These are phyloP conservation scores for Hypotaenidia okinawae DNA, from an alignment of 2,797 vertebrate genomes.

Conservation along the genomic window DNA sequence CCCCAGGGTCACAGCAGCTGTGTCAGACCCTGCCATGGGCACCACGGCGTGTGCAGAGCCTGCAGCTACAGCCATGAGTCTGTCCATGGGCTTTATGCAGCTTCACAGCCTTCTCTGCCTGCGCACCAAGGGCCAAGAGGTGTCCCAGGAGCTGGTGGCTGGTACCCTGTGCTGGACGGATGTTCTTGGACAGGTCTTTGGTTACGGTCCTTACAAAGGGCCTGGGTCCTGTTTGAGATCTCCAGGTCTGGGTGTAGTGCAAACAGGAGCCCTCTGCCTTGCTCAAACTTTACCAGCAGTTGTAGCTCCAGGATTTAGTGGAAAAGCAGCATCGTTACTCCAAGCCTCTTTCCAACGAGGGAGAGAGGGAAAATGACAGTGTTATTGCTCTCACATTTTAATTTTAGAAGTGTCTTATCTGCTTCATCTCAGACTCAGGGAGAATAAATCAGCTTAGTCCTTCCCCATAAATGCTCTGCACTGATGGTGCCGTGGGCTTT, in stretches of 20 bases:
- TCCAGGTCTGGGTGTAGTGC: background rate
- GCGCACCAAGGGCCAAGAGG: background rate
- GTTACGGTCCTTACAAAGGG: background rate
- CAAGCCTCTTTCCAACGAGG: background rate
- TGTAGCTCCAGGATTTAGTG: background rate
- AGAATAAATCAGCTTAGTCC: background rate
- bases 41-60: fast-evolving
- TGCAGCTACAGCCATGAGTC: too few relatives aligned
- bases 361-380: too few relatives aligned
- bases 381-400: background rate
- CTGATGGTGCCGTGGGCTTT: fast-evolving
- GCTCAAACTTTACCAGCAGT: background rate
- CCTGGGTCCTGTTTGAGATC: background rate
- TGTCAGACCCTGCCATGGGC: background rate
- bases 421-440: background rate
- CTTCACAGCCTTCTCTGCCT: background rate
- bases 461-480: fast-evolving
- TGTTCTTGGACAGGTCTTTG: fast-evolving
- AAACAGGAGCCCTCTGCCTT: background rate
- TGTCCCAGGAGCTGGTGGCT: background rate
- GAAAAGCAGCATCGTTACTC: background rate
- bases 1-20: background rate
- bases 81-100: background rate
- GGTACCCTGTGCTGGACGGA: fast-evolving
- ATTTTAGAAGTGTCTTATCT: background rate